Evolutionary conservation across 2,888 invertebrate species (phyloP).

Genomic region (Nemurella pictetii): DNA sequence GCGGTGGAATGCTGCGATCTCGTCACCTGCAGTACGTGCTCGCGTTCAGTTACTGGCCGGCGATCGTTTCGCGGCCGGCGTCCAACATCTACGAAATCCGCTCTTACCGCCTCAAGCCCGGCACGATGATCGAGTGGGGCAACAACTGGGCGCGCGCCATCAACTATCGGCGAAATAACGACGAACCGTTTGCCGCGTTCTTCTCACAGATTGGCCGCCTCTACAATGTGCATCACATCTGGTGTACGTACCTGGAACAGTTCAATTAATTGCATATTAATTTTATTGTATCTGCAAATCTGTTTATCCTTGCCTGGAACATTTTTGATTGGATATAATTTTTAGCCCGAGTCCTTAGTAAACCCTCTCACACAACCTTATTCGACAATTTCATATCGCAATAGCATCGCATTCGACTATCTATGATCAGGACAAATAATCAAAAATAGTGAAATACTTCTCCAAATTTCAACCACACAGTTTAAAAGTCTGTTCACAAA

Average conservation of each 20-base stretch:
- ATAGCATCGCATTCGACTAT: no score
- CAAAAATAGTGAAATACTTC: no score
- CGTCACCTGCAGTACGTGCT: slow-evolving; percentile 91
- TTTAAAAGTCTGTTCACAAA: no score
- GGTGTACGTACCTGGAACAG: slow-evolving; percentile 88
- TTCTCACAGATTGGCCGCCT: slow-evolving; percentile 97
- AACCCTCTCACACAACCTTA: no score
- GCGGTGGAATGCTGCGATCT: slow-evolving; percentile 77
- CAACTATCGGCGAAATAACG: slow-evolving; percentile 83
- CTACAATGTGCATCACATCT: slow-evolving; percentile 98
- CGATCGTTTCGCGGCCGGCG: slow-evolving; percentile 68
- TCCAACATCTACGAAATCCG: slow-evolving; percentile 93
- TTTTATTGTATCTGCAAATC: slow-evolving; percentile 26
- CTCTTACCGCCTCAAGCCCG: slow-evolving; percentile 90
- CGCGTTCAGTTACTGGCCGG: slow-evolving; percentile 97
- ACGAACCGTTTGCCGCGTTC: slow-evolving; percentile 96
- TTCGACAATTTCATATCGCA: no score
- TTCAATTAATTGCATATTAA: not conserved
- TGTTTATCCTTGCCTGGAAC: no score
- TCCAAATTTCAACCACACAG: no score
- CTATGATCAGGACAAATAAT: no score
- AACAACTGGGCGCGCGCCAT: slow-evolving; percentile 98
- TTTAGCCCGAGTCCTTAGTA: no score
- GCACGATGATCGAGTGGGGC: slow-evolving; percentile 99
- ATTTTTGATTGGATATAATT: no score